Percentiles rank a stretch among this genome's conserved stretches.
Conservation (phyloP, 1,140 invertebrate genomes). For the Chironomus striatipennis region DNA sequence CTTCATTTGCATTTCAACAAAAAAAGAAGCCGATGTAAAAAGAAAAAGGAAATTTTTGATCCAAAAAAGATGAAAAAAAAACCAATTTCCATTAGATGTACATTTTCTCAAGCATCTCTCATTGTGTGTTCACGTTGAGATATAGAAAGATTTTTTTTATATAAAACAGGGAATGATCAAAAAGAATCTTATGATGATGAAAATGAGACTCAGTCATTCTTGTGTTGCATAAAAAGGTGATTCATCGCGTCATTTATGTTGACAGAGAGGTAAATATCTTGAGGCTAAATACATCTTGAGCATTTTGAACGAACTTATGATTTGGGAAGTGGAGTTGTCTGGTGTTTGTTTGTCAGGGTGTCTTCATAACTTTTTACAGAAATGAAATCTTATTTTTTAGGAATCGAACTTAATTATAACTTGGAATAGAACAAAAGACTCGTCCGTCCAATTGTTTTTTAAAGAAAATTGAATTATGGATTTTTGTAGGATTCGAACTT, state of each 20-base stretch:
- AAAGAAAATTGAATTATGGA: too few relatives aligned
- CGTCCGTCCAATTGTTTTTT: too few relatives aligned
- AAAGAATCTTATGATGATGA: not conserved
- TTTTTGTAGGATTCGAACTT: too few relatives aligned
- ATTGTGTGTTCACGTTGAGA: not conserved
- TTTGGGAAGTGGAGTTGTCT: too few relatives aligned
- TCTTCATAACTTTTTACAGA: too few relatives aligned
- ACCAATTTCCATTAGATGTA: conserved; percentile 22
- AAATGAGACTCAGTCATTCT: conserved; percentile 18
- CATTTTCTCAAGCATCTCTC: conserved; percentile 4
- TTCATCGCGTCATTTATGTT: not conserved
- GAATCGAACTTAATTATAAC: too few relatives aligned
- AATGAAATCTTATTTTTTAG: too few relatives aligned
- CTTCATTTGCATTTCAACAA: conserved; percentile 6
- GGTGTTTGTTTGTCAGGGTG: too few relatives aligned
- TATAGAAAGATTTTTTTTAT: not conserved
- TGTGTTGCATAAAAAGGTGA: not conserved
- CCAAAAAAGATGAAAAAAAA: conserved; percentile 13
- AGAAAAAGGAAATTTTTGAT: not conserved
- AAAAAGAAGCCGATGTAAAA: too few relatives aligned
- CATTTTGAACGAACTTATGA: not conserved
- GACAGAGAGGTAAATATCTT: conserved; percentile 17
- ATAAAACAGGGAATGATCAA: not conserved
- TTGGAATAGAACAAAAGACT: too few relatives aligned
- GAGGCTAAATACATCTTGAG: not conserved